A percentile compares a stretch with the other conserved stretches of the same genome.
Evolutionary conservation across 1,140 invertebrate species (phyloP).

Genomic region (Nilaparvata lugens): DNA sequence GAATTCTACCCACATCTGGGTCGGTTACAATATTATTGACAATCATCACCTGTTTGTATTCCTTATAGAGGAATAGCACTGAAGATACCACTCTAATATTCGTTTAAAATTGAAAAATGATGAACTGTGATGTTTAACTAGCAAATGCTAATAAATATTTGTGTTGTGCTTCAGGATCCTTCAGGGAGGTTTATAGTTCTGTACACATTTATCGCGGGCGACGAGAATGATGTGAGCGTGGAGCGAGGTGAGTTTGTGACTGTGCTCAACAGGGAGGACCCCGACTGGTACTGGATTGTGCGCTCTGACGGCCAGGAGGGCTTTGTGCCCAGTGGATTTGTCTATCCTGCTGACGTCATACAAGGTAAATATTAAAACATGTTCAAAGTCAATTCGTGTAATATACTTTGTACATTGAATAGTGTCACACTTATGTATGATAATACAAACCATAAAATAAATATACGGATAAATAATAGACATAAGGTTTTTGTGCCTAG

Average conservation of each 20-base stretch:
- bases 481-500: slow-evolving; percentile 93
- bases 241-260: slow-evolving; percentile 91
- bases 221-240: slow-evolving; percentile 91
- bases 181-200: slow-evolving; percentile 84
- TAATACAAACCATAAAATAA: no score
- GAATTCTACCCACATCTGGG: no score
- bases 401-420: no score
- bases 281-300: slow-evolving; percentile 93
- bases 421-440: no score
- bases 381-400: no score
- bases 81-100: no score
- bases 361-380: slow-evolving; percentile 56
- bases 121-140: slow-evolving; percentile 1
- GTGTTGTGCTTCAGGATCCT: slow-evolving; percentile 48
- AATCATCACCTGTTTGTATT: no score
- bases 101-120: no score
- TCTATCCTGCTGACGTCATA: slow-evolving; percentile 78
- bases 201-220: slow-evolving; percentile 84
- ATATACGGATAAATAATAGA: slow-evolving; percentile 30
- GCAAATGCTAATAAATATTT: slow-evolving; percentile 16
- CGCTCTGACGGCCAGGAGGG: slow-evolving; percentile 87
- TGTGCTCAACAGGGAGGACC: slow-evolving; percentile 85
- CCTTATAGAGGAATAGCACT: no score
- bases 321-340: slow-evolving; percentile 90
- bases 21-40: no score